phyloP scores from a whole-genome alignment of 2,797 vertebrate genomes.

The Enteromius anoplus region DNA sequence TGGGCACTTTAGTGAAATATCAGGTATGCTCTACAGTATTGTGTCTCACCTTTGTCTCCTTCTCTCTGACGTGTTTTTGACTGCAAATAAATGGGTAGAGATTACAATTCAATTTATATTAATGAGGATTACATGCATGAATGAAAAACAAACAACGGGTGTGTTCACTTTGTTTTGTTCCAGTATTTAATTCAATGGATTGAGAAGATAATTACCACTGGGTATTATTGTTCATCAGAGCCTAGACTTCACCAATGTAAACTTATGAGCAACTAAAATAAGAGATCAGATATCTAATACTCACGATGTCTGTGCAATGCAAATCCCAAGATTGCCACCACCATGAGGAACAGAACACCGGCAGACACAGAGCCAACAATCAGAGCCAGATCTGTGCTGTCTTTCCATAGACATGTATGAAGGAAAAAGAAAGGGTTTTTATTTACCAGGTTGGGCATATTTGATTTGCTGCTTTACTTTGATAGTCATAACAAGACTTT shows the following conservation, averaged over 20 bases:
- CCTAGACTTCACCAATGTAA: not conserved
- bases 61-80: slow-evolving; percentile 62
- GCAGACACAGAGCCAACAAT: slow-evolving; percentile 72
- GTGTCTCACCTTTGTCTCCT: slow-evolving; percentile 72
- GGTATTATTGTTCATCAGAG: slow-evolving; percentile 3
- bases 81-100: slow-evolving; percentile 54
- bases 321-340: slow-evolving; percentile 58
- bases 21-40: not conserved
- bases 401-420: not conserved
- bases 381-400: slow-evolving; percentile 70
- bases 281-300: slow-evolving; percentile 10
- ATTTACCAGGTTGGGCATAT: not conserved
- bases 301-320: slow-evolving; percentile 43
- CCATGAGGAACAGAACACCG: slow-evolving; percentile 69
- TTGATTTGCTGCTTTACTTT: not conserved
- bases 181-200: slow-evolving; percentile 9
- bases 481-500: not conserved
- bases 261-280: not conserved
- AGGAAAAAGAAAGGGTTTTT: not conserved
- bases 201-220: not conserved
- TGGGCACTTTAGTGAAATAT: not conserved
- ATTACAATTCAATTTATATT: slow-evolving; percentile 15
- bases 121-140: slow-evolving; percentile 15
- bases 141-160: not conserved
- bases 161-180: not conserved